Evolutionary conservation across 2,797 vertebrate genomes (phyloP).

Genomic region (Cyprinella venusta): DNA sequence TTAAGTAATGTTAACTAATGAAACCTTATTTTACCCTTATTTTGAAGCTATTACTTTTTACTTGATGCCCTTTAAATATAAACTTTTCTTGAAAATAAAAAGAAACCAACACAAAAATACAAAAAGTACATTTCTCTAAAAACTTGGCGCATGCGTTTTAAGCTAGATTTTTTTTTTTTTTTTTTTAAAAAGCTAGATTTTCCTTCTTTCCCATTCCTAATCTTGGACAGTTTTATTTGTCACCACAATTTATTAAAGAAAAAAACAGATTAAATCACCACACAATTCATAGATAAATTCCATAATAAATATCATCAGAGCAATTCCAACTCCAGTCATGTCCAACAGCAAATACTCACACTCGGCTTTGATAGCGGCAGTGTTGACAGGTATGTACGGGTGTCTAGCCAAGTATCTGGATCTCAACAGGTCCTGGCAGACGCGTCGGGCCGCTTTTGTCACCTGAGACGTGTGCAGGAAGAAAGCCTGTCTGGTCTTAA

Average conservation of each 20-base stretch:
- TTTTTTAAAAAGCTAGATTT: background rate
- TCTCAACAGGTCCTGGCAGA: constrained; percentile 92
- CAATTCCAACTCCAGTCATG: background rate
- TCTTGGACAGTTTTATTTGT: background rate
- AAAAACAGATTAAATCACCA: background rate
- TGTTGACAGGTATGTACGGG: constrained; percentile 94
- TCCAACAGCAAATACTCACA: constrained; percentile 77
- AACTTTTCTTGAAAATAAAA: background rate
- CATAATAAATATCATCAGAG: background rate
- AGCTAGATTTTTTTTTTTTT: background rate
- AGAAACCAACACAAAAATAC: background rate
- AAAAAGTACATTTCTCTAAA: background rate
- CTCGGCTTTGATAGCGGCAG: constrained; percentile 94
- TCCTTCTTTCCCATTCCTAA: background rate
- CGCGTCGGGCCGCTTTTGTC: constrained; percentile 87
- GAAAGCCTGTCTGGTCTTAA: constrained; percentile 97
- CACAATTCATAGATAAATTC: background rate
- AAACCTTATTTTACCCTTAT: background rate
- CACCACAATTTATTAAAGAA: background rate
- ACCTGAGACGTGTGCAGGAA: constrained; percentile 91
- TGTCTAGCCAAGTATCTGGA: constrained; percentile 89
- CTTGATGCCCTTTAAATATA: no score
- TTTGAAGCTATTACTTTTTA: background rate
- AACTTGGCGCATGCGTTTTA: background rate
- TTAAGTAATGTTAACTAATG: background rate